Conservation (phyloP, 2,797 vertebrate species). For the Antrozous pallidus region DNA sequence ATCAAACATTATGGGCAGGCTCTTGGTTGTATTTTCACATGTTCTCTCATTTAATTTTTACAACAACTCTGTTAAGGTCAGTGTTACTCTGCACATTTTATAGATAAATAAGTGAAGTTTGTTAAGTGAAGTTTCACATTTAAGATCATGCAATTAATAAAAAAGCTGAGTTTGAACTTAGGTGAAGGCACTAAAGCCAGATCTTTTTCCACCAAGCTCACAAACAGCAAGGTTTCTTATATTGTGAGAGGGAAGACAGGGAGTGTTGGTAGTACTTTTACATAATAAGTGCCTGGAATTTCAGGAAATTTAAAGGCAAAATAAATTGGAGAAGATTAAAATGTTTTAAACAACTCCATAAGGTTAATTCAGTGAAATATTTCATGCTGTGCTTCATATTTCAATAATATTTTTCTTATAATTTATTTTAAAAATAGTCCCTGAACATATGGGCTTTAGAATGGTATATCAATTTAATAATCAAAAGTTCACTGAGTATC, state of each 20-base stretch:
- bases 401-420: not conserved
- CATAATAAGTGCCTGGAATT: not conserved
- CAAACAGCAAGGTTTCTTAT: not conserved
- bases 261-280: not conserved
- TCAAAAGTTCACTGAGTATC: not conserved
- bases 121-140: not conserved
- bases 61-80: not conserved
- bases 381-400: not conserved
- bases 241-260: not conserved
- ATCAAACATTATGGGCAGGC: not conserved
- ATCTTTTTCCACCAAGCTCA: not conserved
- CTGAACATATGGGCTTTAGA: not conserved
- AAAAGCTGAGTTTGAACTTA: not conserved
- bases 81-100: not conserved
- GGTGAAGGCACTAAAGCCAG: not conserved
- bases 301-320: not conserved
- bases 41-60: not conserved
- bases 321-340: not conserved
- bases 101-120: not conserved
- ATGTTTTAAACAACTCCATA: not conserved
- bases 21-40: not conserved
- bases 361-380: not conserved
- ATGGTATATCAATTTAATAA: not conserved
- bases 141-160: not conserved
- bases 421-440: not conserved